Conservation (phyloP, 2,888 invertebrate species). For the Synanthedon tipuliformis region DNA sequence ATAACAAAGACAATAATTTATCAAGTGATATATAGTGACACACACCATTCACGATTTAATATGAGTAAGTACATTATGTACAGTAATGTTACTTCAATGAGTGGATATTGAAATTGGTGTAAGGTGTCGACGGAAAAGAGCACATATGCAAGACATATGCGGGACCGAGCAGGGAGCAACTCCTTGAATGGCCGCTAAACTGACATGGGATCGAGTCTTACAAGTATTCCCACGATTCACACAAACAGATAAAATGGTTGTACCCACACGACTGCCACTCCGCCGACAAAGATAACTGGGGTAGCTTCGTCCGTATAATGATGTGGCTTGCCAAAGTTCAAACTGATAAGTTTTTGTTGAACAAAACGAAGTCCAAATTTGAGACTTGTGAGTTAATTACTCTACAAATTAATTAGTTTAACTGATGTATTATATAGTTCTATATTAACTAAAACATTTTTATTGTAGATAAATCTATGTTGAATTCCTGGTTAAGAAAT, state of each 20-base stretch:
- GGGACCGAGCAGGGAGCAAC: conserved; percentile 30
- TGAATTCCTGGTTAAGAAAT: too few relatives aligned
- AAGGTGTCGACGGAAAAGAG: conserved; percentile 1
- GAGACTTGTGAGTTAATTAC: too few relatives aligned
- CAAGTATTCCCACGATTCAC: conserved; percentile 52
- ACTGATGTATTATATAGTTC: too few relatives aligned
- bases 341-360: conserved; percentile 7
- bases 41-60: too few relatives aligned
- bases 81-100: too few relatives aligned
- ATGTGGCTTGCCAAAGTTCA: conserved; percentile 12
- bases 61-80: too few relatives aligned
- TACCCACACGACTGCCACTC: not conserved
- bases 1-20: too few relatives aligned
- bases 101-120: too few relatives aligned
- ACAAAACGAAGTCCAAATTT: conserved; percentile 1
- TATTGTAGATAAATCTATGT: too few relatives aligned
- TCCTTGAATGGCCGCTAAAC: conserved; percentile 50
- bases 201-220: conserved; percentile 32
- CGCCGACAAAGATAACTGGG: conserved; percentile 1
- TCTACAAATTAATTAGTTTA: too few relatives aligned
- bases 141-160: conserved; percentile 56
- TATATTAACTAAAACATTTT: too few relatives aligned
- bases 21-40: too few relatives aligned
- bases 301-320: not conserved
- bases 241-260: conserved; percentile 31